Percentiles rank a stretch among this genome's conserved stretches.
Evolutionary conservation across 2,888 invertebrate genomes (phyloP).

Genomic region (Drosophila acutilabella): DNA sequence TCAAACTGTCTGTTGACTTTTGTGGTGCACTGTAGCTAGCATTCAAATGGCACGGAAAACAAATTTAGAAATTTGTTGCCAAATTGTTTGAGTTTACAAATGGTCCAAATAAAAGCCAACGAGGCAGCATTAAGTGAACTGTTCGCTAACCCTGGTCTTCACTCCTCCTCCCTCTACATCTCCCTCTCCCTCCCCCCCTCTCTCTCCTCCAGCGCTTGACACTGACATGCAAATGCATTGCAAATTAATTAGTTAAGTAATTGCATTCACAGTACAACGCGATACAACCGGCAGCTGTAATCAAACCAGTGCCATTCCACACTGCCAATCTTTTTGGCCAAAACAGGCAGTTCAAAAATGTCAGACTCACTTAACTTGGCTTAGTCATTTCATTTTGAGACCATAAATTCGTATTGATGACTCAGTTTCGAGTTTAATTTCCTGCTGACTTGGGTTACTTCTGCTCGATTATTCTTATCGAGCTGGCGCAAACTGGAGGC

Average conservation of each 20-base stretch:
- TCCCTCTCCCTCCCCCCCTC: neutral
- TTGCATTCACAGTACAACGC: constrained; percentile 22
- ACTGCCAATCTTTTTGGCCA: neutral
- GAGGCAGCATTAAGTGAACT: constrained; percentile 2
- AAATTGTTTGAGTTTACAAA: constrained; percentile 14
- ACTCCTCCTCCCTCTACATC: neutral
- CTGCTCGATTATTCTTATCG: constrained; percentile 31
- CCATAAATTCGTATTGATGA: constrained; percentile 11
- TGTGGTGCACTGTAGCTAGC: constrained; percentile 12
- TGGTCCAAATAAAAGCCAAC: constrained; percentile 8
- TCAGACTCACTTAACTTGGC: neutral
- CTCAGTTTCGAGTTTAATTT: constrained; percentile 45
- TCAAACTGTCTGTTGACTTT: constrained; percentile 10
- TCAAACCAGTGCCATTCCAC: neutral
- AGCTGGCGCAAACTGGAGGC: constrained; percentile 13
- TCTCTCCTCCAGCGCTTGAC: constrained; percentile 30
- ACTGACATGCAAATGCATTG: constrained; percentile 61
- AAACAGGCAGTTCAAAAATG: neutral
- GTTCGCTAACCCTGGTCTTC: neutral
- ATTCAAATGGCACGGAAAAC: constrained; percentile 28
- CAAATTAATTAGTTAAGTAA: constrained; percentile 74
- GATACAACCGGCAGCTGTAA: neutral
- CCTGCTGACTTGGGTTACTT: constrained; percentile 28
- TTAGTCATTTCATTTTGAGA: constrained; percentile 2
- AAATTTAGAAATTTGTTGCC: constrained; percentile 34